Conservation (phyloP, 2,888 invertebrate species). For the Volucella zonaria region DNA sequence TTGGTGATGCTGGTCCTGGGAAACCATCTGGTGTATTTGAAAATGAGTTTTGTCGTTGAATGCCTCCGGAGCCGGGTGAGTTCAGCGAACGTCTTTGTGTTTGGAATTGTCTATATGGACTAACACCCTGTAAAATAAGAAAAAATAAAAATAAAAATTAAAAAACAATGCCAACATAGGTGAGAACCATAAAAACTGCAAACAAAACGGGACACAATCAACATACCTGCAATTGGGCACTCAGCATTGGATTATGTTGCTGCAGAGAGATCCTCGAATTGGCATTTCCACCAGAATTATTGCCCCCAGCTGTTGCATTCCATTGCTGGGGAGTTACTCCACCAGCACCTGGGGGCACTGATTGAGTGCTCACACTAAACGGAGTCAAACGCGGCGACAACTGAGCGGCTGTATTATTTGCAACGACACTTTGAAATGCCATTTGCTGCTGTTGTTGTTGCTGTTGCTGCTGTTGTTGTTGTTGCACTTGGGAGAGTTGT, state of each 20-base stretch:
- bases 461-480: constrained; percentile 76
- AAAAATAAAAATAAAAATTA: constrained; percentile 3
- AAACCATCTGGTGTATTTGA: constrained; percentile 75
- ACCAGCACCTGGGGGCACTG: constrained; percentile 68
- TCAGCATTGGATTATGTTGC: constrained; percentile 94
- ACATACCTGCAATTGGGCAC: constrained; percentile 91
- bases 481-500: constrained; percentile 76
- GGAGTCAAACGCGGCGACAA: constrained; percentile 81
- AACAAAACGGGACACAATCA: constrained; percentile 46
- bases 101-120: constrained; percentile 81
- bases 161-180: constrained; percentile 32
- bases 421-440: constrained; percentile 76
- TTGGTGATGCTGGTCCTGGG: constrained; percentile 78
- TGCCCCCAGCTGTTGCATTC: constrained; percentile 76
- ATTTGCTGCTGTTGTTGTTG: constrained; percentile 76
- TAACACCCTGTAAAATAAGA: constrained; percentile 77
- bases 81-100: constrained; percentile 81
- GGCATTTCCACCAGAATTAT: constrained; percentile 75
- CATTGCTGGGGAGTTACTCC: constrained; percentile 77
- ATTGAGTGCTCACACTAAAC: constrained; percentile 76
- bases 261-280: constrained; percentile 81
- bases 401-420: constrained; percentile 78
- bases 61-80: constrained; percentile 79
- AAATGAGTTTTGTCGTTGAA: constrained; percentile 82
- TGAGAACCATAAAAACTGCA: constrained; percentile 18